Base-by-base conservation (phyloP, 2,113 vertebrate species). In the Neodontobutis hainanensis region DNA sequence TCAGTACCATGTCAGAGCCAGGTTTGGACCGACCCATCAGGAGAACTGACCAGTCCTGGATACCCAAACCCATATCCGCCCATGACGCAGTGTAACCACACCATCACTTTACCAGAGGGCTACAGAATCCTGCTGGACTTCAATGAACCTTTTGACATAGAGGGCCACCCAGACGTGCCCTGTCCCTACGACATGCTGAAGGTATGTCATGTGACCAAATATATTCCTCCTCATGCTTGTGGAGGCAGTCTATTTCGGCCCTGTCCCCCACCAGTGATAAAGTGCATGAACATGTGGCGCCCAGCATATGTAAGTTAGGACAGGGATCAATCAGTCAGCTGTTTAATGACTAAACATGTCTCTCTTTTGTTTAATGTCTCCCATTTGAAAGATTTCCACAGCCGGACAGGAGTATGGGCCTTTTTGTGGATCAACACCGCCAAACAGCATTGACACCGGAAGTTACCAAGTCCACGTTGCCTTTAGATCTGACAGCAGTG, bases 121-220 rank as follows among this genome's bases (percentile, higher is more conserved):
- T 93, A 93, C 90, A 80, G 81, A 42, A 45, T 95, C 65, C 49
- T 36, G 4, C 80, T 95, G 73, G 92, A 94, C 35, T 96, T 96
- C 11, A 58, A 75, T 80, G 92, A 87, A 47, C 77, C 86, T 27
- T 96, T 96, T 53, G 89, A 95, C 1, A 78, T 95, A 51, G 94
- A 94, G 80, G 66, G 85, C 62, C 93, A 94, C 77, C 90, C 79
- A 0, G 81, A 90, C 0, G 75, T 51, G 42, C 85, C 71, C 19
- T 94, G 93, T 82, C 94, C 92, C 4, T 96, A 91, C 0, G 94
- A 95, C 59, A 77, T 82, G 65, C 81, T 95, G 53, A 93, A 92
- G 94, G 94, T 96, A 63, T 63, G 89, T 76, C 35, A 40, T 10
- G 63, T 62, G 52, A 62, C 66, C 42, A 69, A 89, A 92, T 91